Percentiles rank a stretch among this genome's conserved stretches.
Evolutionary conservation across 2,888 invertebrate genomes (phyloP).

Genomic region (Cantharis flavilabris): DNA sequence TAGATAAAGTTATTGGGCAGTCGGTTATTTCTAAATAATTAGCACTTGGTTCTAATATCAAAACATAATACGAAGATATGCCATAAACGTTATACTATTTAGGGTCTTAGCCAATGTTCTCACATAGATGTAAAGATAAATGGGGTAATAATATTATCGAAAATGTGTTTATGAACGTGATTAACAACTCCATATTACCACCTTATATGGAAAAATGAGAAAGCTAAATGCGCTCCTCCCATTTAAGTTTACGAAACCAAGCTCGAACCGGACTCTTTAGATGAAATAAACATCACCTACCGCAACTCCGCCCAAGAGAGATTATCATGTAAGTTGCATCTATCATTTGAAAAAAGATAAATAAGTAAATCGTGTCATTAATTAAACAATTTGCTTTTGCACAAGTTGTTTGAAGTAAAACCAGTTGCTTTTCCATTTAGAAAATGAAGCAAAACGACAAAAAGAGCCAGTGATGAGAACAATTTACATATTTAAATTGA

Average conservation of each 20-base stretch:
- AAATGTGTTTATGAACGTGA: constrained; percentile 34
- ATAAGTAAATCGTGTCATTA: background rate
- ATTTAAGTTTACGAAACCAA: constrained; percentile 33
- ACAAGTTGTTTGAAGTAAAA: background rate
- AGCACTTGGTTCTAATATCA: background rate
- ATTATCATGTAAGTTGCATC: background rate
- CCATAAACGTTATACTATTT: constrained; percentile 18
- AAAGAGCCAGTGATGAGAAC: background rate
- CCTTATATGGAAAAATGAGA: constrained; percentile 39
- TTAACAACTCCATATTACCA: constrained; percentile 35
- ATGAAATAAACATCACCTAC: constrained; percentile 25
- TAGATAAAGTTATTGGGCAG: background rate
- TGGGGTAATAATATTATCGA: constrained; percentile 30
- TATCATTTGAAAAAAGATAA: background rate
- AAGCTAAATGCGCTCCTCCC: constrained; percentile 36
- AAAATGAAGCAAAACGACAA: background rate
- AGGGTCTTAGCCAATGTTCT: constrained; percentile 31
- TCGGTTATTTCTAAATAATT: background rate
- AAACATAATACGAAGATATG: constrained; percentile 1
- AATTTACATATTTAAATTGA: background rate
- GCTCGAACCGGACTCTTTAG: constrained; percentile 25
- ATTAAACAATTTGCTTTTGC: background rate
- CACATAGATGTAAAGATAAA: constrained; percentile 32
- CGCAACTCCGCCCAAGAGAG: constrained; percentile 24
- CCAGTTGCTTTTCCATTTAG: background rate